Conservation (phyloP, 2,888 invertebrate species). For the Lomographa bimaculata region DNA sequence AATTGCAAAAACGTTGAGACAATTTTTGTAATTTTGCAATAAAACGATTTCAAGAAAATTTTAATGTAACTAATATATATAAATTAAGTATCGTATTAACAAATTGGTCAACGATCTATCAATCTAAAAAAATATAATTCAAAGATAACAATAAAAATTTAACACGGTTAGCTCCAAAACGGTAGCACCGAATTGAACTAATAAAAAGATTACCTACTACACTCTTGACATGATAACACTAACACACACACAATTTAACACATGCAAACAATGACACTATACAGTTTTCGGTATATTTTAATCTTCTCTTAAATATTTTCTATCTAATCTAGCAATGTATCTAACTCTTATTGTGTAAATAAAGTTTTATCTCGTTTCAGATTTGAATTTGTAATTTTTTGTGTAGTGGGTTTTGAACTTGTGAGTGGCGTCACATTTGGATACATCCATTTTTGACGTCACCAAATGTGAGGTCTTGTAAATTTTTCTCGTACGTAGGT, state of each 20-base stretch:
- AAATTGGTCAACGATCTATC: too few species aligned
- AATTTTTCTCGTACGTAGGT: constrained; percentile 72
- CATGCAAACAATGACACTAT: constrained; percentile 33
- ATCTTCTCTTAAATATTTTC: constrained; percentile 81
- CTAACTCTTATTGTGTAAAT: constrained; percentile 80
- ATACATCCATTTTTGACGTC: constrained; percentile 45
- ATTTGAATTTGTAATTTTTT: constrained; percentile 77
- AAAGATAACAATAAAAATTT: too few species aligned
- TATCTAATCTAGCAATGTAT: constrained; percentile 79
- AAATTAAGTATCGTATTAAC: too few species aligned
- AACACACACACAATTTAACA: constrained; percentile 17
- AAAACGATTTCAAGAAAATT: too few species aligned
- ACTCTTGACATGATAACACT: too few species aligned
- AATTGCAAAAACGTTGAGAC: too few species aligned
- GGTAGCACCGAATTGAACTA: too few species aligned
- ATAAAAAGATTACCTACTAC: too few species aligned
- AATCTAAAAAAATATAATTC: too few species aligned
- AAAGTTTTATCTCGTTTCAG: constrained; percentile 79
- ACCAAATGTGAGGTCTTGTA: constrained; percentile 69
- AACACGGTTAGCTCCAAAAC: too few species aligned
- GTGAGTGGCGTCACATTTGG: constrained; percentile 68
- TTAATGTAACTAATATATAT: too few species aligned
- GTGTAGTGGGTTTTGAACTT: constrained; percentile 74
- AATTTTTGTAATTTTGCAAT: too few species aligned
- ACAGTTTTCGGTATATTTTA: constrained; percentile 66